Conservation (phyloP, 2,113 vertebrate genomes). For the Desmodus rotundus region DNA sequence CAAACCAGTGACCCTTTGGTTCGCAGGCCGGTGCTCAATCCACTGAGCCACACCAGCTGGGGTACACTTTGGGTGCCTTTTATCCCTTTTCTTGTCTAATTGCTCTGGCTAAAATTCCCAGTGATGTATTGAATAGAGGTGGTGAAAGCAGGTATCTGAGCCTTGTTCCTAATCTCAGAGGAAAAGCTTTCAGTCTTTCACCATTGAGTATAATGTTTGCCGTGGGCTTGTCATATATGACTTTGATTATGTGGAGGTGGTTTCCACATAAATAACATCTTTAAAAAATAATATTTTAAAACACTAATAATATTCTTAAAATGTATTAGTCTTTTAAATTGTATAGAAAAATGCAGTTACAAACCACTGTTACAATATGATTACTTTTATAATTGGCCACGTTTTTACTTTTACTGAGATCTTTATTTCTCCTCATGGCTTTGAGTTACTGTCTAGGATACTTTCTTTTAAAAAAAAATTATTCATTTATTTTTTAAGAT, state of each 20-base stretch:
- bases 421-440: background rate
- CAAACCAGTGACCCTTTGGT: too few species aligned
- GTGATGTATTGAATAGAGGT: background rate
- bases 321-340: background rate
- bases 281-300: background rate
- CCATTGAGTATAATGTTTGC: background rate
- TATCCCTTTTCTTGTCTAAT: background rate
- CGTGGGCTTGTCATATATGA: background rate
- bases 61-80: background rate
- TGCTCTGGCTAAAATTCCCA: background rate
- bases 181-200: background rate
- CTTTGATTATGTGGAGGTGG: too few species aligned
- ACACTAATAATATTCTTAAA: background rate
- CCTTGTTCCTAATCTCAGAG: background rate
- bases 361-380: background rate
- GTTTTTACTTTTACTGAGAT: background rate
- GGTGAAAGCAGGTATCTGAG: background rate
- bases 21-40: too few species aligned
- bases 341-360: background rate
- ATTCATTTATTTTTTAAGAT: too few species aligned
- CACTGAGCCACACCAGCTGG: too few species aligned
- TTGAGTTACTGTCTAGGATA: background rate
- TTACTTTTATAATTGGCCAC: background rate
- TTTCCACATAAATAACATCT: background rate
- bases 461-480: background rate